phyloP scores from a whole-genome alignment of 2,888 invertebrate species.

The Pseudoips prasinana region DNA sequence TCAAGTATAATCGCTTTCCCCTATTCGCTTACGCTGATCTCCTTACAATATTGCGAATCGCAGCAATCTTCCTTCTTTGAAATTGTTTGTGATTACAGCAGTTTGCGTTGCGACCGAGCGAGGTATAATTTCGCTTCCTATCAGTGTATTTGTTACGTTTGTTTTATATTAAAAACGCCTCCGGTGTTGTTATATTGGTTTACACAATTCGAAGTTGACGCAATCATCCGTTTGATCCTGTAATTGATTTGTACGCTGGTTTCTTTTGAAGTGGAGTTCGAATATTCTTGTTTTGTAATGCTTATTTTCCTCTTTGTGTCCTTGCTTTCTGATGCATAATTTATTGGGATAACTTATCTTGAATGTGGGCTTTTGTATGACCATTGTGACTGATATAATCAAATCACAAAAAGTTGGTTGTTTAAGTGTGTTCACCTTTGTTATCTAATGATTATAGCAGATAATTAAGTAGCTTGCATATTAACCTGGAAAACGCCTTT shows the following conservation, averaged over 20 bases:
- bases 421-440: too few relatives aligned
- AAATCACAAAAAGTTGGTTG: too few relatives aligned
- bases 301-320: too few relatives aligned
- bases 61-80: slow-evolving; percentile 59
- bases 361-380: too few relatives aligned
- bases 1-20: slow-evolving; percentile 11
- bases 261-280: background rate
- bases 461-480: too few relatives aligned
- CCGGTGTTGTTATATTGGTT: slow-evolving; percentile 28
- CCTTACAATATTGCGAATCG: slow-evolving; percentile 55
- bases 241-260: slow-evolving; percentile 17
- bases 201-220: slow-evolving; percentile 22
- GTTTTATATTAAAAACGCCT: slow-evolving; percentile 47
- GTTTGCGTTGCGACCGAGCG: slow-evolving; percentile 46
- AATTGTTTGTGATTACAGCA: slow-evolving; percentile 69
- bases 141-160: slow-evolving; percentile 39
- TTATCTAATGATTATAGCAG: too few relatives aligned
- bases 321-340: too few relatives aligned
- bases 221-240: slow-evolving; percentile 13
- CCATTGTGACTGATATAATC: too few relatives aligned
- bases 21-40: slow-evolving; percentile 14
- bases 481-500: too few relatives aligned
- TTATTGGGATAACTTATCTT: too few relatives aligned
- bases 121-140: slow-evolving; percentile 59
- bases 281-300: too few relatives aligned